Evolutionary conservation across 2,113 vertebrate species (phyloP).

Genomic region (Stictonetta naevosa): DNA sequence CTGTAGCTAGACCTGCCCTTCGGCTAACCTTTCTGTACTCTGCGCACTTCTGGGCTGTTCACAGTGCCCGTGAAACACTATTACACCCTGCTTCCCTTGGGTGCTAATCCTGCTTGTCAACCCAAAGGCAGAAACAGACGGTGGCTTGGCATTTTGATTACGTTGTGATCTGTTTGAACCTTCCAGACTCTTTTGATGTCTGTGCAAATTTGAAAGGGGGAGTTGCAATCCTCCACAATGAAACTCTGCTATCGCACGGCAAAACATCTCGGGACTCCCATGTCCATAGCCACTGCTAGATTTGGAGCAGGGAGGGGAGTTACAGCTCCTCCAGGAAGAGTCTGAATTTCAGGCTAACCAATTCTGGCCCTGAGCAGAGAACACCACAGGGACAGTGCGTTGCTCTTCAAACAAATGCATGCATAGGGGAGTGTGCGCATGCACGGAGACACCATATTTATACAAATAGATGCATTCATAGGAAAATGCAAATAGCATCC

Average conservation of each 20-base stretch:
- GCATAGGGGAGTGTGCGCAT: conserved; percentile 12
- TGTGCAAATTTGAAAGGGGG: conserved; percentile 61
- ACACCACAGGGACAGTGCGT: background rate
- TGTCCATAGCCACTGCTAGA: background rate
- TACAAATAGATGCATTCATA: conserved; percentile 66
- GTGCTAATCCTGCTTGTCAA: conserved; percentile 68
- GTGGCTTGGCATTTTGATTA: conserved; percentile 68
- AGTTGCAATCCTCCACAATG: conserved; percentile 51
- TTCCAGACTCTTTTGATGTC: conserved; percentile 69
- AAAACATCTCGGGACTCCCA: conserved; percentile 40
- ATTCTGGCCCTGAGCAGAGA: conserved; percentile 19
- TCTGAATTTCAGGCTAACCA: conserved; percentile 42
- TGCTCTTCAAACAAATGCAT: conserved; percentile 60
- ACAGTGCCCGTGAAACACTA: conserved; percentile 66
- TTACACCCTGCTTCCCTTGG: conserved; percentile 66
- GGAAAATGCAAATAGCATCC: conserved; percentile 70
- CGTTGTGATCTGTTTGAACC: conserved; percentile 70
- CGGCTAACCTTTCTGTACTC: conserved; percentile 66
- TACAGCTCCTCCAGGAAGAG: conserved; percentile 28
- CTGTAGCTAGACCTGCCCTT: conserved; percentile 57
- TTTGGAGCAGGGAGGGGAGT: background rate
- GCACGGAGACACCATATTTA: conserved; percentile 60
- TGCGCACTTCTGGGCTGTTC: conserved; percentile 49
- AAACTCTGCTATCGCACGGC: background rate
- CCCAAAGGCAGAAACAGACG: conserved; percentile 64